phyloP scores from a whole-genome alignment of 2,113 vertebrate species.

The Calypte anna region DNA sequence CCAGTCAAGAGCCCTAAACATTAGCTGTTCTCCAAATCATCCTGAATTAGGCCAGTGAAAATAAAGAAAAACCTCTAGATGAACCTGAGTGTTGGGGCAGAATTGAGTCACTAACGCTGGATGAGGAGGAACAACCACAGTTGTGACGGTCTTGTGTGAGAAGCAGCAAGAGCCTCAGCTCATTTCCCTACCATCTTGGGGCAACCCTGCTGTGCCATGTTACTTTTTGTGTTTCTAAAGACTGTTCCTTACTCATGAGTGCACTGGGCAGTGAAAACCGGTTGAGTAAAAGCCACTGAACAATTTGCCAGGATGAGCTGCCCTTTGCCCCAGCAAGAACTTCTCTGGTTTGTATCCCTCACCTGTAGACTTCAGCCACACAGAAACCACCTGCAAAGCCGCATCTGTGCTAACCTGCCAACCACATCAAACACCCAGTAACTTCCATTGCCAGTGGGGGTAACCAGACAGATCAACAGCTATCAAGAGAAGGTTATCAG shows the following conservation, averaged over 20 bases:
- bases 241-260: not conserved
- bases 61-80: not conserved
- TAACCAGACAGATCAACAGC: not conserved
- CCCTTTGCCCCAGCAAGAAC: not conserved
- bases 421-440: not conserved
- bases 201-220: not conserved
- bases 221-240: not conserved
- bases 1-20: not conserved
- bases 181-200: not conserved
- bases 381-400: not conserved
- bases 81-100: not conserved
- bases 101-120: not conserved
- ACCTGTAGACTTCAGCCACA: accelerated
- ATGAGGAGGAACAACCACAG: not conserved
- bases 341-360: not conserved
- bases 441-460: not conserved
- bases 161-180: not conserved
- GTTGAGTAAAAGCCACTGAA: not conserved
- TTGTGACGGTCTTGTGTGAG: not conserved
- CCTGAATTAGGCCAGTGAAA: not conserved
- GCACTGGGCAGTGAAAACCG: not conserved
- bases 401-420: not conserved
- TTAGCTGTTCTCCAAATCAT: not conserved
- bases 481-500: conserved; percentile 15
- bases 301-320: not conserved